These are phyloP conservation scores for Tympanoctomys barrerae DNA, from an alignment of 2,797 vertebrate species.

Conservation along the genomic window DNA sequence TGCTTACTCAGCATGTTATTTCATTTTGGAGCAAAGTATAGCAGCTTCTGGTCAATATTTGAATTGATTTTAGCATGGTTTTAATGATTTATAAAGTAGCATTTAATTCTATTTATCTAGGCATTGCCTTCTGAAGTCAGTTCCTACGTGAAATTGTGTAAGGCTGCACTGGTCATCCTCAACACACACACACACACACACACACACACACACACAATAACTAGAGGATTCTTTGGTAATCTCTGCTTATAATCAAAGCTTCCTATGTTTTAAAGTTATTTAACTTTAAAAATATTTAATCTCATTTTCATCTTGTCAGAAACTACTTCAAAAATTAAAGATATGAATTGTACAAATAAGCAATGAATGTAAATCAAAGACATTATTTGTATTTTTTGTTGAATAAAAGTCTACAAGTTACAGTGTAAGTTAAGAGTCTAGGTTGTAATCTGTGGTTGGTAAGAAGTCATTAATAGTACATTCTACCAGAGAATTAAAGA, in stretches of 20 bases:
- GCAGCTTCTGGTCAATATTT: constrained; percentile 73
- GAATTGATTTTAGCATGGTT: constrained; percentile 72
- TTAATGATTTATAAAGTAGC: constrained; percentile 77
- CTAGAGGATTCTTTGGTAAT: not conserved
- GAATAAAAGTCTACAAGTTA: constrained; percentile 11
- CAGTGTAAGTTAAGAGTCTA: not conserved
- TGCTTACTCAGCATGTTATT: constrained; percentile 70
- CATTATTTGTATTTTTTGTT: not conserved
- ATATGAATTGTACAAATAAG: not conserved
- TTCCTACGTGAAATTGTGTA: constrained; percentile 7
- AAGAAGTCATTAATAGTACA: not conserved
- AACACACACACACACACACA: not conserved
- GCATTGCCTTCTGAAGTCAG: constrained; percentile 64
- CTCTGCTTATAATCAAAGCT: not conserved
- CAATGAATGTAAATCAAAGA: constrained; percentile 2
- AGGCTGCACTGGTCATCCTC: not conserved
- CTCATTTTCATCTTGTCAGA: constrained; percentile 51
- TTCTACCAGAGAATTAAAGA: not conserved
- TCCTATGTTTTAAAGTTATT: not conserved
- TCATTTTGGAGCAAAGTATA: constrained; percentile 69
- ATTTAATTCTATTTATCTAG: constrained; percentile 66
- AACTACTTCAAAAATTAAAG: constrained; percentile 11
- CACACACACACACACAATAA: not conserved
- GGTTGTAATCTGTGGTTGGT: not conserved
- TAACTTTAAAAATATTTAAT: constrained; percentile 53